Conservation (phyloP, 2,797 vertebrate genomes). For the Borostomias antarcticus region DNA sequence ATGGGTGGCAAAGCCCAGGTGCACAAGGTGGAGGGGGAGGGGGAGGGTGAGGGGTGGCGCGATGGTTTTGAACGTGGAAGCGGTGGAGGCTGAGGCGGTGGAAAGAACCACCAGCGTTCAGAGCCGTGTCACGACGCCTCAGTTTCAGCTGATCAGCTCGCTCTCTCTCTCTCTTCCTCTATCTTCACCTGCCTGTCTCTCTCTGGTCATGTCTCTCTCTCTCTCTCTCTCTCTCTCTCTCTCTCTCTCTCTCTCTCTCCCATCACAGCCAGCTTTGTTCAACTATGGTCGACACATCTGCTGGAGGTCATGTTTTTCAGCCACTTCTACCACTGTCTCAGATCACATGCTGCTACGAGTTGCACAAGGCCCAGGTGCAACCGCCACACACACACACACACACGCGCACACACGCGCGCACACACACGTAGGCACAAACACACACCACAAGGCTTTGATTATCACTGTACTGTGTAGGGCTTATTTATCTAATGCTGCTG, state of each 20-base stretch:
- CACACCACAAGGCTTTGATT: conserved; percentile 5
- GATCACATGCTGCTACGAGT: conserved; percentile 39
- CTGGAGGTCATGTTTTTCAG: conserved; percentile 49
- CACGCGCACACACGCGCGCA: background rate
- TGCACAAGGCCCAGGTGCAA: conserved; percentile 62
- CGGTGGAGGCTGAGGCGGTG: conserved; percentile 43
- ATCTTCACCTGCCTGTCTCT: conserved; percentile 20
- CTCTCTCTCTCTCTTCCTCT: conserved; percentile 9
- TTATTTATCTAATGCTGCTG: conserved; percentile 24
- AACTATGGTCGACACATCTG: conserved; percentile 40
- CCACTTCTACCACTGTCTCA: conserved; percentile 53
- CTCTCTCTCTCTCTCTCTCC: conserved; percentile 1
- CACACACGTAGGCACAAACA: conserved; percentile 1
- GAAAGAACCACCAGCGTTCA: conserved; percentile 35
- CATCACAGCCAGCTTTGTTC: conserved; percentile 15
- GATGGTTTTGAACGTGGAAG: conserved; percentile 48
- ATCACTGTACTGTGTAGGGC: conserved; percentile 4
- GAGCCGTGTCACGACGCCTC: background rate
- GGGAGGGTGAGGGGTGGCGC: conserved; percentile 14
- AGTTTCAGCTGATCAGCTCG: conserved; percentile 57
- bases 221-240: conserved; percentile 6
- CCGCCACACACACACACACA: conserved; percentile 30
- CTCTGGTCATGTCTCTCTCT: conserved; percentile 43
- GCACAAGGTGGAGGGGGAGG: background rate
- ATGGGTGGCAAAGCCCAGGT: conserved; percentile 1